Conservation (phyloP, 2,797 vertebrate species). For the Platyrinchus mystaceus region DNA sequence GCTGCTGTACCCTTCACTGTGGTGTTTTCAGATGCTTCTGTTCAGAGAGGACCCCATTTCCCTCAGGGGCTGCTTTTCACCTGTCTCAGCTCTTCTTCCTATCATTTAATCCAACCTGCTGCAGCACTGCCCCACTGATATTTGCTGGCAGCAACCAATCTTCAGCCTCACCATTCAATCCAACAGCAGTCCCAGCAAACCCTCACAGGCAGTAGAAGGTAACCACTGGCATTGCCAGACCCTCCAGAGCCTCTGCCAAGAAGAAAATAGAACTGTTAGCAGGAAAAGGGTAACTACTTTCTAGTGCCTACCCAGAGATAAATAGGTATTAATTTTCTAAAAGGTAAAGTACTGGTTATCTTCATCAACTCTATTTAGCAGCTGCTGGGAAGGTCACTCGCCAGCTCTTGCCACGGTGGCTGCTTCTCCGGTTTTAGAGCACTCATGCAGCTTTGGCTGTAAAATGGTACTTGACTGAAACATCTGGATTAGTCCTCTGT, state of each 20-base stretch:
- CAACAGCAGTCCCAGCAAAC: not conserved
- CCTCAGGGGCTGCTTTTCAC: not conserved
- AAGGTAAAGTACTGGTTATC: not conserved
- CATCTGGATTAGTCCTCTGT: not conserved
- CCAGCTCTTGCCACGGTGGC: not conserved
- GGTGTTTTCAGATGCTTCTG: not conserved
- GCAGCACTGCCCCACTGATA: not conserved
- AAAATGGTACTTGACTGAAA: not conserved
- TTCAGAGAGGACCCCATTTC: not conserved
- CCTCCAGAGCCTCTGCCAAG: not conserved
- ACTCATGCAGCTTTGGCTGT: not conserved
- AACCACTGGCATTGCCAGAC: not conserved
- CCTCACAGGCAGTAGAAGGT: not conserved
- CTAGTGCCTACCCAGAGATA: not conserved
- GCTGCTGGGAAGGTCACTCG: not conserved
- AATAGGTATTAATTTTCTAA: not conserved
- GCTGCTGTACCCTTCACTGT: not conserved
- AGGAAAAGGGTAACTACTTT: not conserved
- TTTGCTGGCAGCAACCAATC: not conserved
- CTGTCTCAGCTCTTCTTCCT: not conserved
- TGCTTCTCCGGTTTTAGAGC: not conserved
- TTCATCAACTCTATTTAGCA: not conserved
- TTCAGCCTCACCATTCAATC: not conserved
- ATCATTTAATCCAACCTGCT: not conserved
- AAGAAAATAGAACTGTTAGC: not conserved